phyloP scores from a whole-genome alignment of 1,140 invertebrate genomes.

The Cyclargus thomasi region DNA sequence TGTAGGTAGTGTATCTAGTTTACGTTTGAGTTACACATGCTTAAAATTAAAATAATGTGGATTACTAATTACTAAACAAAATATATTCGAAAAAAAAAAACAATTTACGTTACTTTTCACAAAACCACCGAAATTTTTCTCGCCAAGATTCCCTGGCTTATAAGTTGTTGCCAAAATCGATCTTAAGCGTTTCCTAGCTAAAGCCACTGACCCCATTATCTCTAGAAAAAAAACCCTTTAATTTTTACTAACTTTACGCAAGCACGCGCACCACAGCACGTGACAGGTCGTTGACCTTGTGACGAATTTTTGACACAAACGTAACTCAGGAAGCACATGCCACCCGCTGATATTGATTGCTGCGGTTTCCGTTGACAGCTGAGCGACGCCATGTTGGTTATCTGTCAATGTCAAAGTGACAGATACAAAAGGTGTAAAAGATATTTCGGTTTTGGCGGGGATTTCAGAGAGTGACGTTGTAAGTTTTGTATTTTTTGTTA shows the following conservation, averaged over 20 bases:
- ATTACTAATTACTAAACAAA: no score
- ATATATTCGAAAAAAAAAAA: no score
- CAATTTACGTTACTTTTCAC: no score
- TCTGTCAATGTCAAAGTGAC: neutral
- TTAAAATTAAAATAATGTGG: no score
- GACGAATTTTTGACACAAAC: neutral
- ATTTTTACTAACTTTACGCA: neutral
- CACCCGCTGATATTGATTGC: neutral
- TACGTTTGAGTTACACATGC: no score
- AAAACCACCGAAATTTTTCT: no score
- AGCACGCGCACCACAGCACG: neutral
- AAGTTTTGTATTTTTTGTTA: no score
- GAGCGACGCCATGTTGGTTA: neutral
- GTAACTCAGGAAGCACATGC: neutral
- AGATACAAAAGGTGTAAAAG: neutral
- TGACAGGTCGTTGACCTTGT: neutral
- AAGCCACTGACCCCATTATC: neutral
- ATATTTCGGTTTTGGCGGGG: no score
- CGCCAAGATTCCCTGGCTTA: no score
- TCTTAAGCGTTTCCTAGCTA: neutral
- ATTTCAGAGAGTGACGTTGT: no score
- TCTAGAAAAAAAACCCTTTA: neutral
- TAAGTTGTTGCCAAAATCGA: no score
- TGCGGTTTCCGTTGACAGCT: conserved; percentile 2
- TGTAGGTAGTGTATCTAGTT: no score